These are phyloP conservation scores for Sacculina carcini DNA, from an alignment of 2,888 invertebrate species.

Conservation along the genomic window DNA sequence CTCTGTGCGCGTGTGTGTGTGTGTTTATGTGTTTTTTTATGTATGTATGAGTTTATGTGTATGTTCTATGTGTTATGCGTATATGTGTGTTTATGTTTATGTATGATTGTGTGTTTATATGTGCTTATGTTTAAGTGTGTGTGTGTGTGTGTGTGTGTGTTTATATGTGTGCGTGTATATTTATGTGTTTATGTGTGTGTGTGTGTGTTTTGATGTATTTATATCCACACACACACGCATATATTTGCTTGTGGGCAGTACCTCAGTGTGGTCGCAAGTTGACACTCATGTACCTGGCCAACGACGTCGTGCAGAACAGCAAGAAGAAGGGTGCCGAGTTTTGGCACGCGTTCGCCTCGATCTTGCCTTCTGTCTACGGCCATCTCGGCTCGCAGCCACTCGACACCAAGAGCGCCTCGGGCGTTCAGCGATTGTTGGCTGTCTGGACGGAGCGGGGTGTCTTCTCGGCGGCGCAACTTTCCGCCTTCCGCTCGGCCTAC, in stretches of 20 bases:
- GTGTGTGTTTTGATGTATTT: neutral
- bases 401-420: slow-evolving; percentile 54
- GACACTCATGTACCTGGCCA: slow-evolving; percentile 89
- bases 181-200: neutral
- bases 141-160: neutral
- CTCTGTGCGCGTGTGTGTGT: neutral
- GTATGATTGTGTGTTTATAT: slow-evolving; percentile 3
- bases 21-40: slow-evolving; percentile 5
- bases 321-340: slow-evolving; percentile 90
- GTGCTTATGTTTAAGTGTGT: neutral
- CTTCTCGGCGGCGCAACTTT: slow-evolving; percentile 23
- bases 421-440: slow-evolving; percentile 48
- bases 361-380: slow-evolving; percentile 33
- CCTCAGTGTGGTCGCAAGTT: slow-evolving; percentile 37
- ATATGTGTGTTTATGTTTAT: no score
- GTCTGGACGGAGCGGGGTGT: slow-evolving; percentile 85
- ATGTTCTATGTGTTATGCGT: neutral
- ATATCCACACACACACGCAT: neutral
- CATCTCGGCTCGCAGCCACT: slow-evolving; percentile 42
- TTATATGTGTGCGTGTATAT: neutral
- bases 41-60: neutral
- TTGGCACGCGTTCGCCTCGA: slow-evolving; percentile 15
- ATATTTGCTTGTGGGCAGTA: neutral
- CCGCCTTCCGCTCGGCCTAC: neutral
- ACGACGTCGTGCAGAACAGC: slow-evolving; percentile 97